A percentile compares a stretch with the other conserved stretches of the same genome.
phyloP scores from a whole-genome alignment of 2,113 vertebrate genomes.

The Mobula hypostoma region DNA sequence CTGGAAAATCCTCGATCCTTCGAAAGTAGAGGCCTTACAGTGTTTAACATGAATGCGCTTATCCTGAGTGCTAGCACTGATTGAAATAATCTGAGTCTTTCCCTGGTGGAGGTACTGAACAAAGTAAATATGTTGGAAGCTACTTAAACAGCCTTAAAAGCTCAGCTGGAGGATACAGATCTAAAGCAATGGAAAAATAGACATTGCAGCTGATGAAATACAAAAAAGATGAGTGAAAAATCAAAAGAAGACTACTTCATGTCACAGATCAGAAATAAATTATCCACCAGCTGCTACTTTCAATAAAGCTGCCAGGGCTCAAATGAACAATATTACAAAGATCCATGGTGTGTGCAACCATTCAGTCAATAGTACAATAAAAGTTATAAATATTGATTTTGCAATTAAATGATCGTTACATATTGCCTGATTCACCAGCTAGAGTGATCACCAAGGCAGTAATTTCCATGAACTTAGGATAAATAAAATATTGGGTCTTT shows the following conservation, averaged over 20 bases:
- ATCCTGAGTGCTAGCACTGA: not conserved
- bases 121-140: not conserved
- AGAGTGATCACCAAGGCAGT: not conserved
- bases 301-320: not conserved
- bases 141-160: not conserved
- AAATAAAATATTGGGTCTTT: not conserved
- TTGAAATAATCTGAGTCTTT: not conserved
- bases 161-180: slow-evolving; percentile 6
- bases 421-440: not conserved
- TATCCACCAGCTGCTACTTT: slow-evolving; percentile 3
- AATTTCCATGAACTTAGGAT: not conserved
- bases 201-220: not conserved
- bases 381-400: slow-evolving; percentile 13
- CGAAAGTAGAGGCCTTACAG: not conserved
- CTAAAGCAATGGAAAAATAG: not conserved
- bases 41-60: not conserved
- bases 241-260: not conserved
- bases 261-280: not conserved
- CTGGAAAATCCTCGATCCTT: not conserved
- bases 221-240: not conserved
- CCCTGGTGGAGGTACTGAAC: not conserved
- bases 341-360: not conserved
- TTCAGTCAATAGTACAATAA: not conserved
- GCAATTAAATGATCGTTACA: not conserved
- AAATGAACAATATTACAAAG: not conserved